Evolutionary conservation across 1,140 invertebrate species (phyloP).

Genomic region (Leptoteleia sp.): DNA sequence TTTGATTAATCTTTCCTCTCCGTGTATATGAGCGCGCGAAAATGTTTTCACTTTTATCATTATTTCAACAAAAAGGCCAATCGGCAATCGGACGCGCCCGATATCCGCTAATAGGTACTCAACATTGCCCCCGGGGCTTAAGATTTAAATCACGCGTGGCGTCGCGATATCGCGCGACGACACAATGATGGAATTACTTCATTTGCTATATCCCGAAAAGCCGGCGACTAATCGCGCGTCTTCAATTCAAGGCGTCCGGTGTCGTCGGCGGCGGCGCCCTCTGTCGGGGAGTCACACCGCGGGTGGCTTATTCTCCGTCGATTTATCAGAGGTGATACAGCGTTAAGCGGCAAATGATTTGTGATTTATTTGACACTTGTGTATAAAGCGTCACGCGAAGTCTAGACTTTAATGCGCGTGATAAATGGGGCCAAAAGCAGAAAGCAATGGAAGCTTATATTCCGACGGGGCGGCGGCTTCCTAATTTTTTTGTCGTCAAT

Average conservation of each 20-base stretch:
- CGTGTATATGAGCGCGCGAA: no score
- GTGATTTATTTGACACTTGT: constrained; percentile 65
- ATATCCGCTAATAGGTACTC: no score
- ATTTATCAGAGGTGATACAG: constrained; percentile 63
- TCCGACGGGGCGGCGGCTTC: constrained; percentile 24
- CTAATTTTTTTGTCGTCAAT: constrained; percentile 64
- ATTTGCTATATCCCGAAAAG: constrained; percentile 48
- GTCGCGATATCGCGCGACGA: constrained; percentile 4
- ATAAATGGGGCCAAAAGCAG: constrained; percentile 59
- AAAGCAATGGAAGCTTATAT: constrained; percentile 50
- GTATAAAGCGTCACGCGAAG: constrained; percentile 53
- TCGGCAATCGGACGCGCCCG: constrained; percentile 9
- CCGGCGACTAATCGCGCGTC: constrained; percentile 55
- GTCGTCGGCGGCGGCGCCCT: constrained; percentile 30
- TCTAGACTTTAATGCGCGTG: constrained; percentile 56
- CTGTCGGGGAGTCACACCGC: constrained; percentile 42
- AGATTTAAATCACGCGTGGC: constrained; percentile 28
- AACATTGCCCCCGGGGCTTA: no score
- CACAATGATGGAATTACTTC: constrained; percentile 54
- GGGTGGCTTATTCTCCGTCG: constrained; percentile 51
- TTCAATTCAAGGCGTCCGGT: constrained; percentile 45
- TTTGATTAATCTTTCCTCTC: no score
- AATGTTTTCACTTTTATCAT: no score
- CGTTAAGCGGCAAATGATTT: constrained; percentile 65
- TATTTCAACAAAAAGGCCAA: no score